These are phyloP conservation scores for Hystrix cristata DNA, from an alignment of 2,113 vertebrate genomes.

Conservation along the genomic window DNA sequence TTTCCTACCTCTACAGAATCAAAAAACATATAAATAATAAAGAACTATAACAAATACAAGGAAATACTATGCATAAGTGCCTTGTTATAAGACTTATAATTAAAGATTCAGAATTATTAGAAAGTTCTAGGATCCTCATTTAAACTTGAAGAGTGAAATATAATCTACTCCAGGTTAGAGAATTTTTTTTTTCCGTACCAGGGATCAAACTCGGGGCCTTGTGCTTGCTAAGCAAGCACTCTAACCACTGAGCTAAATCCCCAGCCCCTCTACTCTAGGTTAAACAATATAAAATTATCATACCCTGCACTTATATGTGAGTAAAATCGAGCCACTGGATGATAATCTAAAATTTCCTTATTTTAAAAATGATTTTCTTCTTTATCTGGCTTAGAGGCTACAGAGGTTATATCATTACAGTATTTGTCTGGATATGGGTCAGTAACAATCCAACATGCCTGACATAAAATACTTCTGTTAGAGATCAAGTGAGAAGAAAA, in stretches of 20 bases:
- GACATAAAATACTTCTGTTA: background rate
- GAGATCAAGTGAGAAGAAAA: background rate
- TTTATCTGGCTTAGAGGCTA: background rate
- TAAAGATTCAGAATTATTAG: background rate
- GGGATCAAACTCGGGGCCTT: no score
- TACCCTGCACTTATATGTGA: background rate
- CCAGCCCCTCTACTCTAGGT: background rate
- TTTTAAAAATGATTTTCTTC: background rate
- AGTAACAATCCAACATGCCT: background rate
- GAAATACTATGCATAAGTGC: background rate
- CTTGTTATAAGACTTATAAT: background rate
- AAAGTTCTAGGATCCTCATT: background rate
- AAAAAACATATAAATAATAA: slow-evolving; percentile 6
- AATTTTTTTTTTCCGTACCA: no score
- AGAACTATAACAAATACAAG: background rate
- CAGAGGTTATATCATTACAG: background rate
- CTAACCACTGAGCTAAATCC: no score
- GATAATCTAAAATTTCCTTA: background rate
- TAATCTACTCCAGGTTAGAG: background rate
- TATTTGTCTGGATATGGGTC: background rate
- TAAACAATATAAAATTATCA: background rate
- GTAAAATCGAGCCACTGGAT: background rate
- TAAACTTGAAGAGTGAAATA: background rate
- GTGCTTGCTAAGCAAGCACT: no score
- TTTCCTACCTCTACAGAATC: background rate